These are phyloP conservation scores for Grus americana DNA, from an alignment of 2,113 vertebrate species.

Conservation along the genomic window DNA sequence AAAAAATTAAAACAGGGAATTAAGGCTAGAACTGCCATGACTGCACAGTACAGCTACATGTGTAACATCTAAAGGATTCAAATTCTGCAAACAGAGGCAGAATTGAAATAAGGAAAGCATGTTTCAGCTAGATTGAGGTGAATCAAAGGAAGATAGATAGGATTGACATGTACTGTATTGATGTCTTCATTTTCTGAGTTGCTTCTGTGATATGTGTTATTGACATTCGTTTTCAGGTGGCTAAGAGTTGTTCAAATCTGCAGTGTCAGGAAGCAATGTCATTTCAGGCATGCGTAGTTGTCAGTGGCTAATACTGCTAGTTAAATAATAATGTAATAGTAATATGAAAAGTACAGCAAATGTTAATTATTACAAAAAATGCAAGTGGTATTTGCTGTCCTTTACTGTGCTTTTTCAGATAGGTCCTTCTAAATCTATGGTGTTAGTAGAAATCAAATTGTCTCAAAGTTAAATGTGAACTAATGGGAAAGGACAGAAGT, in stretches of 20 bases:
- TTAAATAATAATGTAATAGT: background rate
- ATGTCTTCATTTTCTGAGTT: constrained; percentile 18
- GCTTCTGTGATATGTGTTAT: background rate
- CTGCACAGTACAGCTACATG: background rate
- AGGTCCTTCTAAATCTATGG: background rate
- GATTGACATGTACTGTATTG: background rate
- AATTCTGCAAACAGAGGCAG: background rate
- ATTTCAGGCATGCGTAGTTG: background rate
- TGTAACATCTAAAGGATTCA: background rate
- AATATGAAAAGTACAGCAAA: background rate
- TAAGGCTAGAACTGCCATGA: background rate
- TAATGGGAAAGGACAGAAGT: background rate
- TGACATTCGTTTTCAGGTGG: background rate
- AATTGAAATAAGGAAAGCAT: background rate
- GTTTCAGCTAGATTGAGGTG: background rate
- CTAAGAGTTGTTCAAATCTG: background rate
- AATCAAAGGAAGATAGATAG: background rate
- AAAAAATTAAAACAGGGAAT: background rate
- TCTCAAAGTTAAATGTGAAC: background rate
- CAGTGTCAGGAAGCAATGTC: background rate
- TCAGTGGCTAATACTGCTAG: background rate
- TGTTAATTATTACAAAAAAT: background rate
- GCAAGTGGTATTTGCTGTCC: background rate
- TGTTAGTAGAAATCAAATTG: background rate
- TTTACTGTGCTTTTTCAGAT: background rate